Conservation (phyloP, 2,888 invertebrate species). For the Isotomurus palustris region DNA sequence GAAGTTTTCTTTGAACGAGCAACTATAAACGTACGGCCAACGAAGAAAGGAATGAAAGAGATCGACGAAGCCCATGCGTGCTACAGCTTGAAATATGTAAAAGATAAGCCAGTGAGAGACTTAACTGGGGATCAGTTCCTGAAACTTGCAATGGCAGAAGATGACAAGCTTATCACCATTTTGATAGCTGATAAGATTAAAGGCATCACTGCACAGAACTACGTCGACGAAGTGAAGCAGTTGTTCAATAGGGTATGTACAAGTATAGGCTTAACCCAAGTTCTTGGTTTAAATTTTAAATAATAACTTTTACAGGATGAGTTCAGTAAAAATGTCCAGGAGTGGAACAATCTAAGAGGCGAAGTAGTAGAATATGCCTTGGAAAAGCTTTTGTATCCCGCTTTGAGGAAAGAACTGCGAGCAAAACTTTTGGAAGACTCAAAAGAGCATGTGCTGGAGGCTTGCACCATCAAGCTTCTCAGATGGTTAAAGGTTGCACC, state of each 20-base stretch:
- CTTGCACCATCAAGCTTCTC: conserved; percentile 79
- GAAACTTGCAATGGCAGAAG: conserved; percentile 72
- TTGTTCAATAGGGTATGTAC: conserved; percentile 66
- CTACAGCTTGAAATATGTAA: conserved; percentile 80
- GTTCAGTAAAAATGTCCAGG: conserved; percentile 86
- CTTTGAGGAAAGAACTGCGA: conserved; percentile 78
- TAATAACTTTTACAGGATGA: conserved; percentile 69
- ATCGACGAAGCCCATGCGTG: conserved; percentile 93
- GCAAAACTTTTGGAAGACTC: conserved; percentile 76
- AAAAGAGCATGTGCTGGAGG: conserved; percentile 75
- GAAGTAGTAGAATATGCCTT: conserved; percentile 85
- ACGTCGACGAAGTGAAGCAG: conserved; percentile 84
- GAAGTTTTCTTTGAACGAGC: conserved; percentile 85
- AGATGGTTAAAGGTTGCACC: conserved; percentile 90
- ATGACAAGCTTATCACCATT: conserved; percentile 73
- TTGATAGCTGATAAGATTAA: conserved; percentile 69
- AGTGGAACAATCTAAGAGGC: conserved; percentile 87
- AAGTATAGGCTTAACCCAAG: background rate
- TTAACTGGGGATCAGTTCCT: conserved; percentile 85
- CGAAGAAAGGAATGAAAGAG: conserved; percentile 84
- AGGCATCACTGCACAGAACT: conserved; percentile 67
- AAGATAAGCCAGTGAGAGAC: conserved; percentile 86
- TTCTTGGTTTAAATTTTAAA: no score
- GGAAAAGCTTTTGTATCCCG: conserved; percentile 81
- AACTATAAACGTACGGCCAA: conserved; percentile 73